phyloP scores from a whole-genome alignment of 2,797 vertebrate species.

The Otolemur crassicaudatus region DNA sequence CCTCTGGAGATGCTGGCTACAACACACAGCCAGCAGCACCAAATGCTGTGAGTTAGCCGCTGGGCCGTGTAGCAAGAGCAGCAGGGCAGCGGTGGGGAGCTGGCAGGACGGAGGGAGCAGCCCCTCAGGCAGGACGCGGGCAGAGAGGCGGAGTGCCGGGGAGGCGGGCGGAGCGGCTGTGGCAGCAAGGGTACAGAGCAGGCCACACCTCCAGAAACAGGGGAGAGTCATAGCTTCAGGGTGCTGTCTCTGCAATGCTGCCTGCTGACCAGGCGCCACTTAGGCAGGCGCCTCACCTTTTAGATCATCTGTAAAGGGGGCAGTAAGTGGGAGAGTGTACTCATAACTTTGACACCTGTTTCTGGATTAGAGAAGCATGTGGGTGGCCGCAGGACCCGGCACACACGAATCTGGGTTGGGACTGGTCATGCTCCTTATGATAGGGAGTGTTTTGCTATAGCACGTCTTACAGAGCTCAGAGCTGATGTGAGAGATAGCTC shows the following conservation, averaged over 20 bases:
- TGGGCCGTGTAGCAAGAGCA: not conserved
- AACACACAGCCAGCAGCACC: fast-evolving
- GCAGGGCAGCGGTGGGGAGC: fast-evolving
- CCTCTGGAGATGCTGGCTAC: not conserved
- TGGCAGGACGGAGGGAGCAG: not conserved
- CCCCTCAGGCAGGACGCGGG: not conserved
- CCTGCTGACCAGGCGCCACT: not conserved
- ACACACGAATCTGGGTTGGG: not conserved
- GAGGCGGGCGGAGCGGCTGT: fast-evolving
- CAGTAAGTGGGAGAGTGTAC: no score
- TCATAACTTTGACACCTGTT: no score
- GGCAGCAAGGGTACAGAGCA: no score
- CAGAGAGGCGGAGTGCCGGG: not conserved
- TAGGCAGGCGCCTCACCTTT: no score
- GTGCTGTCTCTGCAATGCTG: no score
- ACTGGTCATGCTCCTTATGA: not conserved
- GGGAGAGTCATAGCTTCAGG: fast-evolving
- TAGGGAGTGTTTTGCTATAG: not conserved
- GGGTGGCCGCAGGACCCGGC: not conserved
- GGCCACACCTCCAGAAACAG: no score
- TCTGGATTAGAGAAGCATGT: fast-evolving
- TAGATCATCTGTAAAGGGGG: not conserved
- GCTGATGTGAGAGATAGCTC: not conserved
- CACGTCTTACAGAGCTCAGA: not conserved
- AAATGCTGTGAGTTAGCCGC: fast-evolving